Evolutionary conservation across 2,113 vertebrate species (phyloP), one percentile per base, ranked within the genome.

Genomic region (Brachypodius melanocephalos): DNA sequence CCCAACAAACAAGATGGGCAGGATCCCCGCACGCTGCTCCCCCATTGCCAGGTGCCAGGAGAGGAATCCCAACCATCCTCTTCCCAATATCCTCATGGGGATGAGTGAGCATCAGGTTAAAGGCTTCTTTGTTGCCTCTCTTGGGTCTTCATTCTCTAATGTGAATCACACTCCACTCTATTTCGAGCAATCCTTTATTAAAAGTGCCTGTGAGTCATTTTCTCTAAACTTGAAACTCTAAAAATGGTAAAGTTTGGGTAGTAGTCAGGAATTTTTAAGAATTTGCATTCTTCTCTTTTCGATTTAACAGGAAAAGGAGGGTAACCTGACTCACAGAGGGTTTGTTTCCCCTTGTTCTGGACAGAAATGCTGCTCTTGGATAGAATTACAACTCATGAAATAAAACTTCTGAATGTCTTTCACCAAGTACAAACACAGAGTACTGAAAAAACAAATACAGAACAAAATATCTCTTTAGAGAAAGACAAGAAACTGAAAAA

Each of bases 171-270:
- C 48, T 66, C 55, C 29, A 25, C 71, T 73, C 88, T 90, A 63
- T 89, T 96, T 93, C 78, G 65, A 87, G 90, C 61, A 48, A 65
- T 90, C 48, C 68, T 90, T 80, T 93, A 89, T 90, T 96, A 93
- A 87, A 96, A 93, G 85, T 81, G 68, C 84, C 77, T 52, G 12
- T 89, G 92, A 92, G 83, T 95, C 90, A 95, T 81, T 93, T 95
- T 92, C 69, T 65, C 79, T 90, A 92, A 95, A 92, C 77, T 73
- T 69, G 51, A 81, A 90, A 87, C 89, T 81, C 88, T 81, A 90
- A 95, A 93, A 82, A 68, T 74, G 92, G 79, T 61, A 55, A 90
- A n/a, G 83, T 84, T 92, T 84, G 88, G 76, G 89, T 89, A 94
- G 82, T 48, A 72, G 80, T 78, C 20, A 32, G 86, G 65, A 86